Percentiles rank a stretch among this genome's conserved stretches.
Conservation (phyloP, 2,888 invertebrate species). For the Tipula confusa region DNA sequence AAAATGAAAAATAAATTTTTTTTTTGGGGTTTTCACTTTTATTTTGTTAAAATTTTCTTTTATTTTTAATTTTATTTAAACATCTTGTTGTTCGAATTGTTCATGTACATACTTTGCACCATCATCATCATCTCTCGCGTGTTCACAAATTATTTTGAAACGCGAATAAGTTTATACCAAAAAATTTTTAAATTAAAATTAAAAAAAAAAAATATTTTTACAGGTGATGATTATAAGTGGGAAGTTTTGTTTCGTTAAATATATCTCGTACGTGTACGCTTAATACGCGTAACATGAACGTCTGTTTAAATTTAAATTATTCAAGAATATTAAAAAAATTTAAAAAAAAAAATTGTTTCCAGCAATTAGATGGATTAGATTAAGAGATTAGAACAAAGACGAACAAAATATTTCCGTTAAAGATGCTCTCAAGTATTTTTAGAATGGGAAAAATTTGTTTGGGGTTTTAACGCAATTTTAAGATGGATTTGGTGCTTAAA, state of each 20-base stretch:
- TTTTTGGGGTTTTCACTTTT: not conserved
- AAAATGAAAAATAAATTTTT: not conserved
- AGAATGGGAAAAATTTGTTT: not conserved
- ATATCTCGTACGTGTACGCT: not conserved
- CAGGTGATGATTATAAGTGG: conserved; percentile 8
- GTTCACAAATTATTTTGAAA: not conserved
- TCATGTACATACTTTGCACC: not conserved
- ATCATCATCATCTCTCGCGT: not conserved
- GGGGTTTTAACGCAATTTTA: not conserved
- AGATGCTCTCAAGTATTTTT: not conserved
- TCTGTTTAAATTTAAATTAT: conserved; percentile 20
- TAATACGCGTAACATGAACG: not conserved
- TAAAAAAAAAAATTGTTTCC: not conserved
- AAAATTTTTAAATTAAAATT: not conserved
- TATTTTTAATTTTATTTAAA: not conserved
- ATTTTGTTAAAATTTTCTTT: not conserved
- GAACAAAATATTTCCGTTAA: not conserved
- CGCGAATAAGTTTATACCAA: not conserved
- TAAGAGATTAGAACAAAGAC: not conserved
- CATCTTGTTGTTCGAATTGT: not conserved
- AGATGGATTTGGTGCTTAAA: not conserved
- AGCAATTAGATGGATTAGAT: conserved; percentile 25
- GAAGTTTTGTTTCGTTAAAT: not conserved
- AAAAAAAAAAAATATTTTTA: not conserved
- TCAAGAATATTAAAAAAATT: not conserved